These are phyloP conservation scores for Gobio occitaniae DNA, from an alignment of 2,797 vertebrate species.

Conservation along the genomic window DNA sequence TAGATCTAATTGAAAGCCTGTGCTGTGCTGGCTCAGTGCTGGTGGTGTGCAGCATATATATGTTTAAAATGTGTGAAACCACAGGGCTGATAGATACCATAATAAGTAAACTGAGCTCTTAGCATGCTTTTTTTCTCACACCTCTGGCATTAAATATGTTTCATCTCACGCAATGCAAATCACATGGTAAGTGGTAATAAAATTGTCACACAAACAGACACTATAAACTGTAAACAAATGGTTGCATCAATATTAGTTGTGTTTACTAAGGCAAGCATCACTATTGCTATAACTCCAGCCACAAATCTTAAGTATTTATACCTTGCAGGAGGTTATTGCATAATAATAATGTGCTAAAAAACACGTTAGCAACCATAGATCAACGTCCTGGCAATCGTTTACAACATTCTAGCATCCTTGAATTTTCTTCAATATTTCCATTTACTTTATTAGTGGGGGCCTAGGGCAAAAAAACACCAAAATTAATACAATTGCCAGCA, in stretches of 20 bases:
- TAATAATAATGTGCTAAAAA: neutral
- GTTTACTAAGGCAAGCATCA: neutral
- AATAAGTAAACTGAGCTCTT: neutral
- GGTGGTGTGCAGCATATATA: neutral
- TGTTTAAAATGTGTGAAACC: conserved; percentile 38
- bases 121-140: neutral
- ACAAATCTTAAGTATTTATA: neutral
- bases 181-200: neutral
- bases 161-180: conserved; percentile 2
- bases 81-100: conserved; percentile 16
- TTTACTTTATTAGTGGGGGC: neutral
- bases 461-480: neutral
- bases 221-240: neutral
- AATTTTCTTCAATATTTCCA: neutral
- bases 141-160: conserved; percentile 22
- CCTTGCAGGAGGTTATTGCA: neutral
- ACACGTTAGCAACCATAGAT: neutral
- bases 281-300: neutral
- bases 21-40: neutral
- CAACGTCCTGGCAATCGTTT: neutral
- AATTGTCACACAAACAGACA: neutral
- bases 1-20: neutral
- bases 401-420: neutral
- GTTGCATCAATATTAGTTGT: neutral
- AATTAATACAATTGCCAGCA: neutral